Conservation (phyloP, 2,797 vertebrate species). For the Arrhamphus sclerolepis region DNA sequence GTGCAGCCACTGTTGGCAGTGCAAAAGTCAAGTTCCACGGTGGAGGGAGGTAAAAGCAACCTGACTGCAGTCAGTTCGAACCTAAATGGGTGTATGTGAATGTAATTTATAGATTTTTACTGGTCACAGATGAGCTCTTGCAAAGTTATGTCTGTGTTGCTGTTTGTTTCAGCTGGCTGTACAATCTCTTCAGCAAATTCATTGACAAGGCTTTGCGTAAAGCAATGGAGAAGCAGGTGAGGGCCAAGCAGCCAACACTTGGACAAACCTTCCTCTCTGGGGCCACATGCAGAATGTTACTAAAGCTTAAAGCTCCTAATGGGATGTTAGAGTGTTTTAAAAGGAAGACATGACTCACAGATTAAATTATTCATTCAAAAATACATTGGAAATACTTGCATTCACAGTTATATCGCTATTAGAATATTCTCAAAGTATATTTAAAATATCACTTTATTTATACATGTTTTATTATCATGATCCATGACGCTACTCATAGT, state of each 20-base stretch:
- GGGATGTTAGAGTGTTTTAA: neutral
- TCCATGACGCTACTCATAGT: no score
- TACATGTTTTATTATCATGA: no score
- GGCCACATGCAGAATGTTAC: neutral
- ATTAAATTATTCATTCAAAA: neutral
- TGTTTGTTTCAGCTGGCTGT: conserved; percentile 78
- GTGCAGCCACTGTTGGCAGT: conserved; percentile 55
- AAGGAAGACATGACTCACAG: no score
- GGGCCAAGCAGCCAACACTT: rapidly evolving
- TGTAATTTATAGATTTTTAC: neutral
- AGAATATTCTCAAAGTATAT: no score
- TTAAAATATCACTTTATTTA: no score
- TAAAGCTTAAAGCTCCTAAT: neutral
- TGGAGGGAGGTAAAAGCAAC: conserved; percentile 73
- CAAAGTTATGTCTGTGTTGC: neutral
- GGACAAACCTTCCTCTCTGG: neutral
- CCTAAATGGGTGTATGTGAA: neutral
- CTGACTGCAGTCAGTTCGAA: neutral
- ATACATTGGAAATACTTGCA: no score
- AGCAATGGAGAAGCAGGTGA: conserved; percentile 23
- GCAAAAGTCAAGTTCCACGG: conserved; percentile 74
- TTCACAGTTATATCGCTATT: no score
- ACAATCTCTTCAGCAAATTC: conserved; percentile 76
- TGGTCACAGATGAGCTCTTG: neutral
- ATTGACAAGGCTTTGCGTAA: conserved; percentile 57